Evolutionary conservation across 2,113 vertebrate genomes (phyloP), one percentile per base, ranked within the genome.

Genomic region (Chrysemys picta): DNA sequence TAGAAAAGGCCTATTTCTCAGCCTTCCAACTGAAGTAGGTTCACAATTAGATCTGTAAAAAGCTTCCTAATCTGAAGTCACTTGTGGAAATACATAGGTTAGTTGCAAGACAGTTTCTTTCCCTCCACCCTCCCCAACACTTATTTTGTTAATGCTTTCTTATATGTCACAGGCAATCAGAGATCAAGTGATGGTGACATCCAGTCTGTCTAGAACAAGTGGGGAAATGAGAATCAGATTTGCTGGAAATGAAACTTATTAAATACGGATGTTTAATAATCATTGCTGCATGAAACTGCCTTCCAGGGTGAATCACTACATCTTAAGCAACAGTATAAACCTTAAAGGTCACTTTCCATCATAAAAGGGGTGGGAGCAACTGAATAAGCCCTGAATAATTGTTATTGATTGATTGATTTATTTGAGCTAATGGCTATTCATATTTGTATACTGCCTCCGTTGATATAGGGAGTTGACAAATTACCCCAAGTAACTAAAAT

Each of bases 321-420:
- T 38, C 13, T 72, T 78, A 69, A 47, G 42, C 82, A 42, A 2
- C 4, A 87, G 78, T 53, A 94, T 89, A 52, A 91, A 85, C 53
- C 78, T 82, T 93, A 90, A 95, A 89, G 80, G 93, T 88, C 81
- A 91, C 89, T 94, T 89, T 86, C 81, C 95, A 80, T 95, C 83
- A 87, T 94, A 82, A 90, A 95, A 95, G 82, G 79, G 11, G 90
- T 87, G 94, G 78, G 93, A 97, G 96, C 94, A 97, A 95, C 95
- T 95, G 97, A 98, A 98, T 97, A 97, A 98, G 95, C 88, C 21
- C 52, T 42, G 85, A 90, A 88, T 59, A 92, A 84, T 10, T 94
- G 69, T 47, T 96, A 98, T 95, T 97, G 97, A 98, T 98, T 98
- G 97, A 96, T 94, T 88, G 92, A 95, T 98, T 98, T 96, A 95